These are phyloP conservation scores for Cephalotes varians DNA, from an alignment of 2,888 invertebrate species.

Conservation along the genomic window DNA sequence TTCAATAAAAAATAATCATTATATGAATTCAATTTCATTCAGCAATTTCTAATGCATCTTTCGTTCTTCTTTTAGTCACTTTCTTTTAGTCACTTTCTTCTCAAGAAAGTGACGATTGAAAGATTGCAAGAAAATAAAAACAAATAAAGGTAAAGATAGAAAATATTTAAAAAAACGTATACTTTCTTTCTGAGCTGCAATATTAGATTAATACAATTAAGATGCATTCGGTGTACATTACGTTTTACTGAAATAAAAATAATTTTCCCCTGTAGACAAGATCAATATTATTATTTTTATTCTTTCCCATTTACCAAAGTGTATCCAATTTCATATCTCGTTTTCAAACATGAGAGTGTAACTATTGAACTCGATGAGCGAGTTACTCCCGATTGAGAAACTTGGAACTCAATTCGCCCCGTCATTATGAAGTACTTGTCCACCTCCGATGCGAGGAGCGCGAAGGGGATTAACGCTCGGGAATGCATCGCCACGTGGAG, in stretches of 20 bases:
- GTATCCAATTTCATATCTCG: conserved; percentile 5
- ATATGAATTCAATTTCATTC: neutral
- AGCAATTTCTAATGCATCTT: neutral
- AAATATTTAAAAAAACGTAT: neutral
- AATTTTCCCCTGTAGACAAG: neutral
- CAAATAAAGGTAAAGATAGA: neutral
- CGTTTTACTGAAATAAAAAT: neutral
- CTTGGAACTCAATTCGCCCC: conserved; percentile 23
- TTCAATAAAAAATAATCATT: neutral
- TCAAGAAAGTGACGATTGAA: neutral
- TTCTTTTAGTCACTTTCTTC: no score
- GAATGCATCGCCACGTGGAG: conserved; percentile 39
- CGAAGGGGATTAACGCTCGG: conserved; percentile 34
- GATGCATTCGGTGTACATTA: neutral
- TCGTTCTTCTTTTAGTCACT: neutral
- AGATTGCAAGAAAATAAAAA: neutral
- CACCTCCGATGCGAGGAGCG: conserved; percentile 27
- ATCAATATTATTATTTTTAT: neutral
- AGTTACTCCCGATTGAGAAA: conserved; percentile 46
- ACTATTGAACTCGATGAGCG: neutral
- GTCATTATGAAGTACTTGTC: conserved; percentile 40
- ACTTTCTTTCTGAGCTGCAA: neutral
- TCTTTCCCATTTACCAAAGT: neutral
- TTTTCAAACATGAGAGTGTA: conserved; percentile 17
- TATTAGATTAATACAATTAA: neutral